Conservation (phyloP, 2,797 vertebrate genomes). For the Gadopsis marmoratus region DNA sequence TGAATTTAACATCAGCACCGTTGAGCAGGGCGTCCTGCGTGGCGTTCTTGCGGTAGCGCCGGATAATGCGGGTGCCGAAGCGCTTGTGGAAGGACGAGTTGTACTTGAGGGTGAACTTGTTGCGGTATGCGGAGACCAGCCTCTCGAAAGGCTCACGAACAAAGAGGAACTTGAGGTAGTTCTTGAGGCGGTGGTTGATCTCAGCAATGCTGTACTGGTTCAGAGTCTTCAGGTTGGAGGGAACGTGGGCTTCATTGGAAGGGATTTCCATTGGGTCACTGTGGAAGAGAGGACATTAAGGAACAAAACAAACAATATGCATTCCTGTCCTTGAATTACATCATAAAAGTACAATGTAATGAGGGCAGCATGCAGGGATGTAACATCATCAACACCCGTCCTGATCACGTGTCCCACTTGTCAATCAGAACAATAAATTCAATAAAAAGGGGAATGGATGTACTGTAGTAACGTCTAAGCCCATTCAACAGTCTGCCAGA, state of each 20-base stretch:
- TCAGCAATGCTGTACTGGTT: slow-evolving; percentile 98
- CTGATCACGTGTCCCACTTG: background rate
- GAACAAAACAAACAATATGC: background rate
- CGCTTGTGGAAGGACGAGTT: slow-evolving; percentile 98
- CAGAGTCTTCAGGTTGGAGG: slow-evolving; percentile 95
- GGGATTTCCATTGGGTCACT: slow-evolving; percentile 96
- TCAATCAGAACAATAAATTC: background rate
- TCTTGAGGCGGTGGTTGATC: slow-evolving; percentile 98
- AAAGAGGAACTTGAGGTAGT: slow-evolving; percentile 98
- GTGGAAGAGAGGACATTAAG: slow-evolving; percentile 17
- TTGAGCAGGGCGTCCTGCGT: slow-evolving; percentile 92
- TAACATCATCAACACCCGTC: background rate
- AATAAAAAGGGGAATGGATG: background rate
- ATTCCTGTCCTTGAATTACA: background rate
- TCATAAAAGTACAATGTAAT: background rate
- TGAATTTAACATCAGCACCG: slow-evolving; percentile 93
- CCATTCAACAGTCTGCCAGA: too few species aligned
- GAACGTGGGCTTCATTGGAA: slow-evolving; percentile 94
- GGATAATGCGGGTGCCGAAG: slow-evolving; percentile 95
- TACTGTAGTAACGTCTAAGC: background rate
- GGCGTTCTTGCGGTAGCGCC: slow-evolving; percentile 95
- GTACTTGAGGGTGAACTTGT: slow-evolving; percentile 99
- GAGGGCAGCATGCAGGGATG: background rate
- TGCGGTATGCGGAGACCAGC: slow-evolving; percentile 97
- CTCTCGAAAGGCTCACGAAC: slow-evolving; percentile 97